A percentile compares a stretch with the other conserved stretches of the same genome.
These are phyloP conservation scores for Itoplectis maculator DNA, from an alignment of 2,888 invertebrate species.

Conservation along the genomic window DNA sequence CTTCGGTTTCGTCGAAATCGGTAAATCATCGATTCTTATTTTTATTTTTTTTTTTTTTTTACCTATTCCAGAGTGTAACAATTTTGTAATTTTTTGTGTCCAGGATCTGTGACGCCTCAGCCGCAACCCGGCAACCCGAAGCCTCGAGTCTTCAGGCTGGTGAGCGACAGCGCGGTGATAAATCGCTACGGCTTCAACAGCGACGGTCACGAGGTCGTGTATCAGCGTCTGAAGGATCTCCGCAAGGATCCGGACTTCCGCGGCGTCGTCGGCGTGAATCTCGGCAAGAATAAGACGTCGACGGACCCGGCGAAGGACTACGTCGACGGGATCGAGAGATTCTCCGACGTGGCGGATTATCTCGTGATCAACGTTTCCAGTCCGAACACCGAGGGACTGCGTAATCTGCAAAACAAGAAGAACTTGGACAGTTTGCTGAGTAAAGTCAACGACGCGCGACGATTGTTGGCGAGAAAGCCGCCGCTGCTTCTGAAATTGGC, in stretches of 20 bases:
- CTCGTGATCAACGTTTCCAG: constrained; percentile 97
- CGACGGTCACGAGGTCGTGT: constrained; percentile 93
- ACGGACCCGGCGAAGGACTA: constrained; percentile 92
- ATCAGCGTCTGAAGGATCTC: constrained; percentile 87
- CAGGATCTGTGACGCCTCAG: constrained; percentile 93
- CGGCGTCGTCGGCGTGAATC: constrained; percentile 94
- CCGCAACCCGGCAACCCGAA: constrained; percentile 97
- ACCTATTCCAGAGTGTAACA: background rate
- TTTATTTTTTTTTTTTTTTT: constrained; percentile 1
- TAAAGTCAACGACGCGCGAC: constrained; percentile 87
- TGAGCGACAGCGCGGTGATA: constrained; percentile 94
- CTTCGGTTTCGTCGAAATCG: constrained; percentile 98
- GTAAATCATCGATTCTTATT: constrained; percentile 80
- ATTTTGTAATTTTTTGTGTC: background rate
- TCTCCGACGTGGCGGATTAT: constrained; percentile 95
- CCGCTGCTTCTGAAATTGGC: constrained; percentile 97
- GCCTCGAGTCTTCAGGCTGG: constrained; percentile 96
- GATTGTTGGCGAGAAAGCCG: constrained; percentile 86
- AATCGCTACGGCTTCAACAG: constrained; percentile 99
- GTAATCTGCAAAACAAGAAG: constrained; percentile 92
- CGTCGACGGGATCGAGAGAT: constrained; percentile 92
- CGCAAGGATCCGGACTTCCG: constrained; percentile 86
- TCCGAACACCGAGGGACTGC: constrained; percentile 97
- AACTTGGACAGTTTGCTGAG: constrained; percentile 90
- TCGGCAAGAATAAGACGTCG: constrained; percentile 97